Evolutionary conservation across 1,140 invertebrate genomes (phyloP).

Genomic region (Lucilia cuprina): DNA sequence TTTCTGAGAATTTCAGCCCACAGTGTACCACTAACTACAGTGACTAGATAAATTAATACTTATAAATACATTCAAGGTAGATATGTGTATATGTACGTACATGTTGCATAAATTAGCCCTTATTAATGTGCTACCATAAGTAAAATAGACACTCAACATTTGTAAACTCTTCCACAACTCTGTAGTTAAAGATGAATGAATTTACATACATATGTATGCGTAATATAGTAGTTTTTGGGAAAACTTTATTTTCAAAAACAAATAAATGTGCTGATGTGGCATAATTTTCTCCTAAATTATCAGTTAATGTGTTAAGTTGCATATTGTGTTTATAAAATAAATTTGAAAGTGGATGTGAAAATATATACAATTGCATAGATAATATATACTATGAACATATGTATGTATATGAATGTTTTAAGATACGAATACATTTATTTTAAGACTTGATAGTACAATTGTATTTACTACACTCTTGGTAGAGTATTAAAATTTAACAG

Average conservation of each 20-base stretch:
- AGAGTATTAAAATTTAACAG: no score
- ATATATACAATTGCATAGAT: neutral
- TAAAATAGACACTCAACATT: no score
- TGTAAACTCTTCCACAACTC: neutral
- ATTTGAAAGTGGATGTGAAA: neutral
- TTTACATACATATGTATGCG: neutral
- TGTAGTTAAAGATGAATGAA: neutral
- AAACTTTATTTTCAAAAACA: neutral
- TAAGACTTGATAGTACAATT: neutral
- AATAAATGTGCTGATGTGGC: slow-evolving; percentile 9
- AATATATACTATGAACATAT: neutral
- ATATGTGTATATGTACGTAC: no score
- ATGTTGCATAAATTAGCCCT: no score
- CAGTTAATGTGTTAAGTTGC: neutral
- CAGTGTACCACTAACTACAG: no score
- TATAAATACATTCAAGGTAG: no score
- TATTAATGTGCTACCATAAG: no score
- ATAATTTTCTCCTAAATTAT: neutral
- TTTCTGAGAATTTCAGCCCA: no score
- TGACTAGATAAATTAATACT: no score
- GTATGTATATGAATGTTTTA: neutral
- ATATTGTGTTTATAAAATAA: neutral
- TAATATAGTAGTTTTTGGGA: neutral
- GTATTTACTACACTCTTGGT: neutral
- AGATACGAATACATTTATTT: neutral